A percentile compares a stretch with the other conserved stretches of the same genome.
These are phyloP conservation scores for Apodemia duryi DNA, from an alignment of 2,888 invertebrate species.

Conservation along the genomic window DNA sequence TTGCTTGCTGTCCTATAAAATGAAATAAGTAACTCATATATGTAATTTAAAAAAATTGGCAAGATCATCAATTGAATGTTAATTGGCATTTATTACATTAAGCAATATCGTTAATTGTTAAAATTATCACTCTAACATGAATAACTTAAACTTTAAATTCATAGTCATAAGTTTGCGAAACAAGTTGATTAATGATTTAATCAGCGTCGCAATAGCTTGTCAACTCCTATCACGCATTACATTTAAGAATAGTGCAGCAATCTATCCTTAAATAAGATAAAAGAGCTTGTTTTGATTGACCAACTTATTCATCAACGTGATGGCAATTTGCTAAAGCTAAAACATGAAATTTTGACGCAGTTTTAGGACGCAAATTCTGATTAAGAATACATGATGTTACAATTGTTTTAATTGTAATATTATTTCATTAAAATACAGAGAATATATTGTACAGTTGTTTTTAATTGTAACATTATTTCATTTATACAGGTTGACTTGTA, in stretches of 20 bases:
- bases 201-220: slow-evolving; percentile 48
- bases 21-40: too few relatives aligned
- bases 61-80: neutral
- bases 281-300: slow-evolving; percentile 20
- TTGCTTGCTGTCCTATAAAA: too few relatives aligned
- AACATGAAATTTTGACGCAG: too few relatives aligned
- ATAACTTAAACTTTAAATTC: neutral
- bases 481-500: too few relatives aligned
- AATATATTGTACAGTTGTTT: too few relatives aligned
- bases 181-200: slow-evolving; percentile 55
- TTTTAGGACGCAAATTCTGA: too few relatives aligned
- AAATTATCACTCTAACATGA: slow-evolving; percentile 15
- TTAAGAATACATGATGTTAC: too few relatives aligned
- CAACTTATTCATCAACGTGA: too few relatives aligned
- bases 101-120: slow-evolving; percentile 14
- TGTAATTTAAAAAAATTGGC: neutral
- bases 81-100: neutral
- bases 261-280: slow-evolving; percentile 36
- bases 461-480: too few relatives aligned
- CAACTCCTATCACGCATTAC: slow-evolving; percentile 29
- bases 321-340: too few relatives aligned
- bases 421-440: too few relatives aligned
- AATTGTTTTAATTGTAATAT: too few relatives aligned
- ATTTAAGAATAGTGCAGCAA: slow-evolving; percentile 36
- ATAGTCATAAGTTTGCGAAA: slow-evolving; percentile 22